Base-by-base conservation (phyloP, 2,888 invertebrate genomes). In the Eurytoma californica region DNA sequence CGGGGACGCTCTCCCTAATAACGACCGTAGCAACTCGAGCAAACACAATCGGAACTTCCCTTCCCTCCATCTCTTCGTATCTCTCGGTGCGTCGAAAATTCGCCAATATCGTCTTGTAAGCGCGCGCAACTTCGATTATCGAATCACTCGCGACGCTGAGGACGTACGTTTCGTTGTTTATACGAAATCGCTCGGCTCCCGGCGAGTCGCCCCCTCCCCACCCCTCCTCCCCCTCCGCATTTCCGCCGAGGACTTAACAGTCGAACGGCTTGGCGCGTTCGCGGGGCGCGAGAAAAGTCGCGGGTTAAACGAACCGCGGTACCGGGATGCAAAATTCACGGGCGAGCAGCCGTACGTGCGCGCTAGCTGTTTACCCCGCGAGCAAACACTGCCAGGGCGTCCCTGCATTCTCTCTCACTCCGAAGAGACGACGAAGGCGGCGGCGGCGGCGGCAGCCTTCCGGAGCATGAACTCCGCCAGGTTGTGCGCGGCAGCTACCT, bases 271-370 rank as follows among this genome's bases (percentile, higher is more conserved):
- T 30, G 20, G 20, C 18, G 66, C 75, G 61, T 53, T 57, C 81
- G 58, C 18, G 47, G 39, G 63, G 63, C 18, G 61, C 24, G 63
- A 63, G 81, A n/a, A 65, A 80, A 76, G 77, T 65, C 20, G 72
- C 77, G 70, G 75, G 83, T 86, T 86, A 84, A 86, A 86, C 85
- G 86, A 86, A 86, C 84, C 83, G 82, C 70, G 69, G 39, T 39
- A 47, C 60, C 9, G 53, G 49, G 76, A 81, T 82, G 77, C 80
- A 81, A 78, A 76, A 68, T 81, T 82, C 76, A 80, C 70, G 74
- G 77, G 30, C 55, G 75, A 80, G 66, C 60, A 47, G 47, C 18
- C n/a, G 16, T 53, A 53, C 53, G n/a, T 53, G 16, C n/a, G 24
- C 30, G 61, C 65, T 47, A 2, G 20, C 24, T 39, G 66, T 69